Evolutionary conservation across 2,797 vertebrate species (phyloP), one percentile per base, ranked within the genome.

Genomic region (Centroberyx gerrardi): DNA sequence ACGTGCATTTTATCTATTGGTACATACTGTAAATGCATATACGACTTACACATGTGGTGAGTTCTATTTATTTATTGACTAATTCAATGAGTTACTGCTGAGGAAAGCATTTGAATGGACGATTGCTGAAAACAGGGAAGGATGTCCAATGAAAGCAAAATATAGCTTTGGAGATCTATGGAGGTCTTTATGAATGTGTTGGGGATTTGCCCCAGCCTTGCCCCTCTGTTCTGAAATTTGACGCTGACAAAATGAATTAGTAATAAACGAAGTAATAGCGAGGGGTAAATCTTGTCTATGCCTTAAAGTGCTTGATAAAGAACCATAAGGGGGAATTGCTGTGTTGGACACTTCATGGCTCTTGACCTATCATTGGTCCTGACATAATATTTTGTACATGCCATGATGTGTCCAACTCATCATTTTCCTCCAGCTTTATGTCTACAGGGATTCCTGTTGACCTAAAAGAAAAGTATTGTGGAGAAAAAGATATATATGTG

Each of bases 31-130:
- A 86, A 81, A 82, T 74, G 76, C 22, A 65, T 73, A 72, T 68
- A 46, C 36, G 29, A 79, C 66, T 61, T 73, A 38, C 51, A 64
- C 55, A 60, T 46, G 53, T 76, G 68, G 72, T 67, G 69, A 33
- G 63, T 68, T 82, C 17, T 62, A 28, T 88, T 87, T 80, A 87
- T 86, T 87, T 88, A 83, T 74, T 71, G 59, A 74, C 9, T 49
- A 15, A 60, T 68, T 58, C 31, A 33, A 12, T 65, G 5, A 72
- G 59, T 65, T 68, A 64, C 72, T 54, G 53, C 52, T 2, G n/a
- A 68, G 44, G 36, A 46, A 76, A 72, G 70, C 51, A 10, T 1
- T 36, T 72, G 31, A 63, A 56, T 1, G 15, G 53, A 64, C 9
- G 10, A 44, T 15, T 40, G 1, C 29, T 27, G 76, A 53, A 78